These are phyloP conservation scores for Tenthredo mesomela DNA, from an alignment of 2,888 invertebrate species.

Conservation along the genomic window DNA sequence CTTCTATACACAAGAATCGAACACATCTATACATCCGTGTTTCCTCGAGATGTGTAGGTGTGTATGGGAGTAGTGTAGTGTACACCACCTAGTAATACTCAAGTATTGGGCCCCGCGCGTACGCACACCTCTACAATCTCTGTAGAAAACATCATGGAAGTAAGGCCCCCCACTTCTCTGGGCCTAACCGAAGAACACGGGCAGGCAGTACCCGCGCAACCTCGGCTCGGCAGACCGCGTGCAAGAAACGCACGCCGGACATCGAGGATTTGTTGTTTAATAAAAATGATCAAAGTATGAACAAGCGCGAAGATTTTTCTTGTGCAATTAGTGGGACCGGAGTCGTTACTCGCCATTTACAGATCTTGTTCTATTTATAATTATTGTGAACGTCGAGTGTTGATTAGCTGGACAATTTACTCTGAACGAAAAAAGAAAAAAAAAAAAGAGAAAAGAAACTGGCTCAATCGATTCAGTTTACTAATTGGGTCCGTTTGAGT, in stretches of 20 bases:
- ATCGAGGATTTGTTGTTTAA: constrained; percentile 31
- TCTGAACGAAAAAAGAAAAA: not conserved
- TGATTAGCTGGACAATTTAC: not conserved
- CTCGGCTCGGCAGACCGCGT: constrained; percentile 64
- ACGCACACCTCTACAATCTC: constrained; percentile 31
- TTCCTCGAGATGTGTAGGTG: not conserved
- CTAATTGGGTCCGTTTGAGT: not conserved
- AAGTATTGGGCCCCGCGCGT: constrained; percentile 49
- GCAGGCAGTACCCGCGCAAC: constrained; percentile 69
- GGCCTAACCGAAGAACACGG: constrained; percentile 43
- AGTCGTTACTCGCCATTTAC: not conserved
- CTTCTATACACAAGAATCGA: constrained; percentile 24
- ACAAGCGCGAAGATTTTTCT: not conserved
- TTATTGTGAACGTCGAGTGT: not conserved
- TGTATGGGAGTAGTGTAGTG: not conserved
- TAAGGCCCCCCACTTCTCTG: constrained; percentile 47
- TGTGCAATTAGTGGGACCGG: not conserved
- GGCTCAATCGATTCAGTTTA: not conserved
- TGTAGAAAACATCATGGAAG: constrained; percentile 47
- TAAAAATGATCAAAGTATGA: not conserved
- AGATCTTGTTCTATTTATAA: not conserved
- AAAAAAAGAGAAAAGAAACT: not conserved
- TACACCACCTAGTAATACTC: constrained; percentile 39
- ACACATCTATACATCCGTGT: not conserved
- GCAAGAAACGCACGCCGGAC: constrained; percentile 44